A percentile compares a stretch with the other conserved stretches of the same genome.
These are phyloP conservation scores for Crocodylus rhombifer DNA, from an alignment of 2,797 vertebrate genomes.

Conservation along the genomic window DNA sequence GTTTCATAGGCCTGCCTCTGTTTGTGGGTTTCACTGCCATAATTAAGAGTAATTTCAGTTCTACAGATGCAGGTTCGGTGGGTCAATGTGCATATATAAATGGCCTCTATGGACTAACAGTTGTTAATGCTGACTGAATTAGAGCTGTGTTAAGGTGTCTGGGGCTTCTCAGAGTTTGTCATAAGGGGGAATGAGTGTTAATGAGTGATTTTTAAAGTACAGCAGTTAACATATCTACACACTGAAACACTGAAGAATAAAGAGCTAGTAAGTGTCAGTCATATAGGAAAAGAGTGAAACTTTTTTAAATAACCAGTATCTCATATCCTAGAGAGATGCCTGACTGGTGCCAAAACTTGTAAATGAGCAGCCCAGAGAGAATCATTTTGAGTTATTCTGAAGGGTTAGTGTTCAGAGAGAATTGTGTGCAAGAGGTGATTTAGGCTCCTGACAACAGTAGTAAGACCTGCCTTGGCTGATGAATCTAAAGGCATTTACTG, in stretches of 20 bases:
- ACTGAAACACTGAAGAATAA: not conserved
- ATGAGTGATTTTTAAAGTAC: not conserved
- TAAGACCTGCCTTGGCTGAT: not conserved
- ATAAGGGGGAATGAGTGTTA: not conserved
- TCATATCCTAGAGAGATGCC: not conserved
- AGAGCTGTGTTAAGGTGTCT: not conserved
- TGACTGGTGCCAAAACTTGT: not conserved
- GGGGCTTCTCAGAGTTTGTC: not conserved
- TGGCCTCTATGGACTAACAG: not conserved
- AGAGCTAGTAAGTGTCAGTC: not conserved
- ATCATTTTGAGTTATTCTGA: not conserved
- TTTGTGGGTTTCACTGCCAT: not conserved
- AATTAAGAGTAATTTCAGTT: not conserved
- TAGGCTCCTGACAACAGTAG: not conserved
- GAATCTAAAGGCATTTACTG: not conserved
- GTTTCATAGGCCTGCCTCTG: not conserved
- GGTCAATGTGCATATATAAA: not conserved
- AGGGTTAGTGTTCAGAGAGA: fast-evolving
- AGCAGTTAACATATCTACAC: not conserved
- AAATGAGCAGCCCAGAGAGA: not conserved
- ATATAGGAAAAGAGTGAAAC: not conserved
- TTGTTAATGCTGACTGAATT: not conserved
- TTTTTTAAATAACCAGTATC: not conserved
- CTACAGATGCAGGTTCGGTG: not conserved
- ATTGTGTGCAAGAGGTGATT: not conserved